phyloP scores from a whole-genome alignment of 2,797 vertebrate species.

The Balearica regulorum region DNA sequence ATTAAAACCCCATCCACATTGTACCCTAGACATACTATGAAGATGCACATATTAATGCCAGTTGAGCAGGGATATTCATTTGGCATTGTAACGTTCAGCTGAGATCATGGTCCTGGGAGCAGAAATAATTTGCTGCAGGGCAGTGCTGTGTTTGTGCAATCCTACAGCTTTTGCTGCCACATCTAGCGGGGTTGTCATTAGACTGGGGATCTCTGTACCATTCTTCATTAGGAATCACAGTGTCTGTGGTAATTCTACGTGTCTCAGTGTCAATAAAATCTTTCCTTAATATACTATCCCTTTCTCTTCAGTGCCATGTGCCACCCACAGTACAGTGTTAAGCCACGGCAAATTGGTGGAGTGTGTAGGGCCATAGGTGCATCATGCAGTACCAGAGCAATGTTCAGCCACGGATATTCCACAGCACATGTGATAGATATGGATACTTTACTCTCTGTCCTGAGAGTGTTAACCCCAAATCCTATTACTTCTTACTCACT shows the following conservation, averaged over 20 bases:
- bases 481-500: neutral
- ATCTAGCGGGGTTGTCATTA: neutral
- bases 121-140: neutral
- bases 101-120: neutral
- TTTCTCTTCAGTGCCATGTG: neutral
- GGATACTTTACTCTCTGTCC: neutral
- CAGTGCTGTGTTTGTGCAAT: too few relatives aligned
- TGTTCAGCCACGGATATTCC: neutral
- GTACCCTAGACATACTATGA: too few relatives aligned
- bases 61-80: neutral
- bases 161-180: neutral
- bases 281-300: neutral
- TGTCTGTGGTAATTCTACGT: fast-evolving
- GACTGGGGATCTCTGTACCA: neutral
- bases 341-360: neutral
- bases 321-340: neutral
- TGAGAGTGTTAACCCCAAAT: neutral
- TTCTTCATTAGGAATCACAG: neutral
- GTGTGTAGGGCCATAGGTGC: too few relatives aligned
- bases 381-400: neutral
- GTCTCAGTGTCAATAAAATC: neutral
- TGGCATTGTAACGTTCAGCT: neutral
- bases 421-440: neutral
- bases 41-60: neutral
- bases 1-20: neutral